A percentile compares a stretch with the other conserved stretches of the same genome.
These are phyloP conservation scores for Nomada ruficornis DNA, from an alignment of 2,888 invertebrate genomes.

Conservation along the genomic window DNA sequence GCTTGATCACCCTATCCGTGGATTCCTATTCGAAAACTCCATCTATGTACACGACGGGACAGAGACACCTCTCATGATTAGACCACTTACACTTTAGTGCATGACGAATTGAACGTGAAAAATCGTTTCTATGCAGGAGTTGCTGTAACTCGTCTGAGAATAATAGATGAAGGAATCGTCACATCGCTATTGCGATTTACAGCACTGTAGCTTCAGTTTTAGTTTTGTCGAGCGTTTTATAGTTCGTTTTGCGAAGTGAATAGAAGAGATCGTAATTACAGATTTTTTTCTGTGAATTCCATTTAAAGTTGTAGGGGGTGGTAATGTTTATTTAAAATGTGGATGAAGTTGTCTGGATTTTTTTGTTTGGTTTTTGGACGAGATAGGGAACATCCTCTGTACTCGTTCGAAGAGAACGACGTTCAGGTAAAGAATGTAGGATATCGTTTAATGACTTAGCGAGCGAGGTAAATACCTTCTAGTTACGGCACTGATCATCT, in stretches of 20 bases:
- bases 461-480: constrained; percentile 43
- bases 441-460: constrained; percentile 22
- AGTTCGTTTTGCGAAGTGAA: too few relatives aligned
- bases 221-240: too few relatives aligned
- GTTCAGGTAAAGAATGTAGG: constrained; percentile 9
- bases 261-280: too few relatives aligned
- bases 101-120: constrained; percentile 2
- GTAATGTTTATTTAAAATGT: too few relatives aligned
- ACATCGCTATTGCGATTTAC: too few relatives aligned
- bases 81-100: constrained; percentile 25
- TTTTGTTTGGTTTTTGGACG: too few relatives aligned
- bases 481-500: constrained; percentile 43
- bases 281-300: too few relatives aligned
- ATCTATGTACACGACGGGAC: constrained; percentile 10
- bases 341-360: too few relatives aligned
- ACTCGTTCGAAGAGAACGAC: constrained; percentile 7
- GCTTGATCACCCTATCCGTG: constrained; percentile 13
- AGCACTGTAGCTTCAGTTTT: too few relatives aligned
- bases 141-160: background rate
- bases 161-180: background rate
- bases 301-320: too few relatives aligned
- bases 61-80: constrained; percentile 24
- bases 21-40: background rate
- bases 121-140: background rate
- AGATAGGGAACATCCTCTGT: background rate